Conservation (phyloP, 1,140 invertebrate genomes). For the Zaprionus lachaisei region DNA sequence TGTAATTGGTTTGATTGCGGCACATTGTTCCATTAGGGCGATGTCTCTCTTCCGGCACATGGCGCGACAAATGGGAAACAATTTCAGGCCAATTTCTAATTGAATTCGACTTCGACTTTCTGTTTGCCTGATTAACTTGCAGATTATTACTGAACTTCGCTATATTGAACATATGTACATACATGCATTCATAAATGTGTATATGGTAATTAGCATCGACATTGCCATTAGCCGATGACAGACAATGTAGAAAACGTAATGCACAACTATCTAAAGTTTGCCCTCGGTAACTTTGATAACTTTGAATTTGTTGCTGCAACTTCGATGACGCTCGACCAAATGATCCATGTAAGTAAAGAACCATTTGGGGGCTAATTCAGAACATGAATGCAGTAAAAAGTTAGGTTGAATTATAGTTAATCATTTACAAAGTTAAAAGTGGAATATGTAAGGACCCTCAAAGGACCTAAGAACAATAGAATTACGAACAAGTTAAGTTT, state of each 20-base stretch:
- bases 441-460: no score
- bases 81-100: conserved; percentile 35
- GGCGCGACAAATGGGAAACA: conserved; percentile 8
- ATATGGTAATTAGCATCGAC: not conserved
- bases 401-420: no score
- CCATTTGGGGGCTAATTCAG: not conserved
- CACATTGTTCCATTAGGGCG: conserved; percentile 42
- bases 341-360: not conserved
- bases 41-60: not conserved
- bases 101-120: conserved; percentile 39
- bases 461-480: no score
- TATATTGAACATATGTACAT: not conserved
- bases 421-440: no score
- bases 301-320: not conserved
- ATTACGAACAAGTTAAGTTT: no score
- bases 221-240: not conserved
- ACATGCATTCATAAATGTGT: not conserved
- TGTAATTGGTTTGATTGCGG: conserved; percentile 59
- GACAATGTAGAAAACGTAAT: no score
- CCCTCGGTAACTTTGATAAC: not conserved
- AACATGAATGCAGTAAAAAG: not conserved
- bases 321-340: not conserved
- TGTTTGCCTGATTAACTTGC: conserved; percentile 4
- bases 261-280: not conserved
- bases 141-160: not conserved